Conservation (phyloP, 2,113 vertebrate species). For the Pitta sordida region DNA sequence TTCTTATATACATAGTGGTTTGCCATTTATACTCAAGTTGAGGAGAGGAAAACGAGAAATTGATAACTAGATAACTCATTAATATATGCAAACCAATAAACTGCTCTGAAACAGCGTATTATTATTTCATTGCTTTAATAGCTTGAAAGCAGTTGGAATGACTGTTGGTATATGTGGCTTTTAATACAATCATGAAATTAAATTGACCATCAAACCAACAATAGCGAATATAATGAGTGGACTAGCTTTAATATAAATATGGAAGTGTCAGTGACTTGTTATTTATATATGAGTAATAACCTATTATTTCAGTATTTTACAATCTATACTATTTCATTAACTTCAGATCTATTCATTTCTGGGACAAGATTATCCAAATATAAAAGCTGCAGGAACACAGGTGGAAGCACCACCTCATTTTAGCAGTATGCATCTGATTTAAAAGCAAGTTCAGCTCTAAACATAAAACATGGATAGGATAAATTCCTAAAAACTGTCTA, state of each 20-base stretch:
- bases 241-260: constrained; percentile 49
- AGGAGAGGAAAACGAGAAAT: background rate
- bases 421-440: background rate
- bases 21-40: background rate
- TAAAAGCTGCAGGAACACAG: background rate
- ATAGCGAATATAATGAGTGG: constrained; percentile 41
- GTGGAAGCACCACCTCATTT: background rate
- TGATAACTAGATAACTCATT: background rate
- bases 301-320: constrained; percentile 10
- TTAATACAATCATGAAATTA: constrained; percentile 52
- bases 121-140: constrained; percentile 55
- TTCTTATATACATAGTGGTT: background rate
- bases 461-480: background rate
- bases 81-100: constrained; percentile 24
- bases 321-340: background rate
- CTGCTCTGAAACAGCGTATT: constrained; percentile 2
- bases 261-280: constrained; percentile 25
- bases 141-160: constrained; percentile 27
- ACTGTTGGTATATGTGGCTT: constrained; percentile 45
- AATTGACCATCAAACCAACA: constrained; percentile 54
- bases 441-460: background rate
- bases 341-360: constrained; percentile 1
- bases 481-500: background rate
- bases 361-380: background rate
- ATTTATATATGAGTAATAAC: constrained; percentile 11